These are phyloP conservation scores for Todus mexicanus DNA, from an alignment of 2,797 vertebrate genomes.

Conservation along the genomic window DNA sequence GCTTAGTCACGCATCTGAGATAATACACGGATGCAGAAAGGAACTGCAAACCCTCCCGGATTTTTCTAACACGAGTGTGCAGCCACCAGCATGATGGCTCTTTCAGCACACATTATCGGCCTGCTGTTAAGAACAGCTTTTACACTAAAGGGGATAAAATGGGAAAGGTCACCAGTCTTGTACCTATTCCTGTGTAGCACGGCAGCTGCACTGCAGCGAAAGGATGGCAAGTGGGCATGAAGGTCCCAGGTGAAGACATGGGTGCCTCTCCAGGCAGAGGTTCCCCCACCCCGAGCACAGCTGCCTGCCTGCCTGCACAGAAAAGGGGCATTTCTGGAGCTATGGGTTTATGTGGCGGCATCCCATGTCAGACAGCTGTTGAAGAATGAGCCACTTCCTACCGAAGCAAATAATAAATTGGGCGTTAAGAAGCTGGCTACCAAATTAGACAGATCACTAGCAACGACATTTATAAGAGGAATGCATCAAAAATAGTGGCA, in stretches of 20 bases:
- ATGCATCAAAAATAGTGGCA: not conserved
- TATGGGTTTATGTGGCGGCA: not conserved
- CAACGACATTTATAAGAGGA: not conserved
- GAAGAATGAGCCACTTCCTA: not conserved
- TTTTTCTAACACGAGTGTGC: rapidly evolving
- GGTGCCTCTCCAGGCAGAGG: not conserved
- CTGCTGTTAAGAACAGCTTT: not conserved
- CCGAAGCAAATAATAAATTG: not conserved
- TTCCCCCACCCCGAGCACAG: not conserved
- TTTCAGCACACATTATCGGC: rapidly evolving
- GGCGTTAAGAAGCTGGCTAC: not conserved
- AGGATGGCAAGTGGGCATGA: not conserved
- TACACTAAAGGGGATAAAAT: not conserved
- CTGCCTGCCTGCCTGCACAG: not conserved
- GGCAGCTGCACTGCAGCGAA: not conserved
- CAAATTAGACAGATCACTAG: not conserved
- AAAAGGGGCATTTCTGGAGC: not conserved
- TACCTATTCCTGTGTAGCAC: not conserved
- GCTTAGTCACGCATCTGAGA: not conserved
- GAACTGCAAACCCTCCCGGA: not conserved
- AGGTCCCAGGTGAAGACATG: rapidly evolving
- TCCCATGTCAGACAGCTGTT: not conserved
- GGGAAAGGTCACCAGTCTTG: not conserved
- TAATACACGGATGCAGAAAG: not conserved
- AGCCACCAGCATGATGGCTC: not conserved